Evolutionary conservation across 2,888 invertebrate species (phyloP), one percentile per base, ranked within the genome.

Genomic region (Minunthozetes semirufus): DNA sequence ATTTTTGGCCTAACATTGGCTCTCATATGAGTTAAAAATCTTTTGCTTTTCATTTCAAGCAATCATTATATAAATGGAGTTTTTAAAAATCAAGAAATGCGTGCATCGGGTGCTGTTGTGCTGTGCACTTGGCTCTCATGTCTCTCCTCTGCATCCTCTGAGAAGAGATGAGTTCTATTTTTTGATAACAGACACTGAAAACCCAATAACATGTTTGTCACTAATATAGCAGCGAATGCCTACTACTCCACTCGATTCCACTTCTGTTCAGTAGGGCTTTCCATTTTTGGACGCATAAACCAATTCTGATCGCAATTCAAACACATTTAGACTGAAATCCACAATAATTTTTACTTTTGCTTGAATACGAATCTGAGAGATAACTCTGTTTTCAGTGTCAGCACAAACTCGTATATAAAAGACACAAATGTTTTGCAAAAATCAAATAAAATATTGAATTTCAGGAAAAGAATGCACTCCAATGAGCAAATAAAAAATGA

Each of bases 241-340:
- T 29, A 17, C 9, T 29, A n/a, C n/a, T n/a, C n/a, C n/a, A n/a
- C n/a, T n/a, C 22, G 29, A 29, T 48, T 72, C 25, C 38, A 33
- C 6, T 38, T 22, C 66, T 9, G 5, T 66, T 25, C 2, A 29
- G n/a, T 50, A 50, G 5, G 15, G n/a, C 59, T 59, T 27, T 56
- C 66, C 66, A 66, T 66, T 66, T 66, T 66, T 66, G 66, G 66
- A n/a, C 38, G 33, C 19, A 25, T n/a, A n/a, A 63, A 63, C 63
- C 63, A 29, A 33, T 33, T 33, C 33, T 33, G 33, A 33, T 33
- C 33, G 33, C 33, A 6, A 33, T 33, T 33, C 33, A 33, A 33
- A 33, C 9, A 4, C 33, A 33, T 33, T 33, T 6, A 33, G 9
- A 6, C 9, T 33, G 5, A 33, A 33, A 33, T 33, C 9, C 33